Base-by-base conservation (phyloP, 1,140 invertebrate species). In the Musca domestica region DNA sequence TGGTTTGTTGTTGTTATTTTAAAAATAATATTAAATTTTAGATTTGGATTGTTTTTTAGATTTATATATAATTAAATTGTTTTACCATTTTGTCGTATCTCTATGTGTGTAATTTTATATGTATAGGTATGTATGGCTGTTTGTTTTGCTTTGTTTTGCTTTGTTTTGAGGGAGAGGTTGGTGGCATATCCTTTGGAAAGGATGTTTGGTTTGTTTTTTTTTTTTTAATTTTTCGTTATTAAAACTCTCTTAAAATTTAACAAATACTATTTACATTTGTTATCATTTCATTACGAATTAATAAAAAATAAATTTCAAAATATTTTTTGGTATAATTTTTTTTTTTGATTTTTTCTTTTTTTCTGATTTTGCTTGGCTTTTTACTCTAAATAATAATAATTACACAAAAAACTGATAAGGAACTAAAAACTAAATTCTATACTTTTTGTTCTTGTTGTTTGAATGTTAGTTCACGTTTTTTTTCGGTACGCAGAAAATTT, bases 221-320 rank as follows among this genome's bases (percentile, higher is more conserved):
- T n/a, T n/a, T n/a, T n/a, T n/a, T n/a, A n/a, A n/a, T n/a, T n/a
- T 27, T 12, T 30, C 27, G 12, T 58, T 9, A 3, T 27, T 58
- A 58, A 58, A 58, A 58, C 54, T 58, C 25, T 58, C 25, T 58
- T 58, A 58, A 58, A 58, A 58, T 58, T 58, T 58, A 58, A 58
- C 54, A 58, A 58, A 25, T 15, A 58, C 25, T 58, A 58, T 58
- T 9, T 58, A 58, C 54, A 58, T 58, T 58, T 58, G 54, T 58
- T 58, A 27, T 58, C 17, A 22, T 25, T 54, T 54, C 23, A 7
- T 15, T 58, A 58, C 23, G 23, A 58, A 54, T 23, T 54, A 54
- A 6, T 22, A 20, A 54, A 54, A 22, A 54, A 20, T 58, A 27
- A 54, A 27, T 1, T 30, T 58, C 27, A 58, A 58, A 58, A 30